phyloP scores from a whole-genome alignment of 2,113 vertebrate genomes.

The Brachionichthys hirsutus region DNA sequence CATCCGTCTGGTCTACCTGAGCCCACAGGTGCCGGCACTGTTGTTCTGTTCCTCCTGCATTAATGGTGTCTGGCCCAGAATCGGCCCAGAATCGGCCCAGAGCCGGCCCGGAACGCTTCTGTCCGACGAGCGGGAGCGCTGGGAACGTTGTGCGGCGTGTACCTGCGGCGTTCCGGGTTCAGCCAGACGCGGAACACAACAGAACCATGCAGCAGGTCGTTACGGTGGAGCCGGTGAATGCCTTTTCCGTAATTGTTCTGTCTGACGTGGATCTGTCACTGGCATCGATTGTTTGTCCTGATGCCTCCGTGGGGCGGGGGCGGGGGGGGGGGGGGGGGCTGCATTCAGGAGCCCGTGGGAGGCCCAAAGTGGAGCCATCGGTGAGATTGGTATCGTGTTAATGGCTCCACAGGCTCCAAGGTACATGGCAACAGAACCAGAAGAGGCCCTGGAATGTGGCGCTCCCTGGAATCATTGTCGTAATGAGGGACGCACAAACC shows the following conservation, averaged over 20 bases:
- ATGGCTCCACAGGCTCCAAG: slow-evolving; percentile 77
- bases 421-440: slow-evolving; percentile 72
- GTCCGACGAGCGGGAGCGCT: neutral
- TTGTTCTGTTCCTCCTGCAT: slow-evolving; percentile 20
- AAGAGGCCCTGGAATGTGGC: slow-evolving; percentile 79
- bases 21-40: slow-evolving; percentile 14
- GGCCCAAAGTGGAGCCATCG: slow-evolving; percentile 79
- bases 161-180: too few relatives aligned
- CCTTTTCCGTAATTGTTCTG: slow-evolving; percentile 65
- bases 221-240: slow-evolving; percentile 62
- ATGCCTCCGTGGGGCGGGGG: slow-evolving; percentile 55
- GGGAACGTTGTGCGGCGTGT: too few relatives aligned
- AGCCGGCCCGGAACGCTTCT: slow-evolving; percentile 44
- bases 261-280: slow-evolving; percentile 79
- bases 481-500: slow-evolving; percentile 73
- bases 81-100: slow-evolving; percentile 48
- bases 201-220: slow-evolving; percentile 35
- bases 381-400: slow-evolving; percentile 82
- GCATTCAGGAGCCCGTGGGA: slow-evolving; percentile 67
- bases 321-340: slow-evolving; percentile 52
- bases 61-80: slow-evolving; percentile 10
- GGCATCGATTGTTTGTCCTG: slow-evolving; percentile 70
- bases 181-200: slow-evolving; percentile 11
- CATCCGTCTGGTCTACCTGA: slow-evolving; percentile 19
- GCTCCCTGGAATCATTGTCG: slow-evolving; percentile 70